A percentile compares a stretch with the other conserved stretches of the same genome.
Evolutionary conservation across 1,140 invertebrate species (phyloP).

Genomic region (Drosophila parvula): DNA sequence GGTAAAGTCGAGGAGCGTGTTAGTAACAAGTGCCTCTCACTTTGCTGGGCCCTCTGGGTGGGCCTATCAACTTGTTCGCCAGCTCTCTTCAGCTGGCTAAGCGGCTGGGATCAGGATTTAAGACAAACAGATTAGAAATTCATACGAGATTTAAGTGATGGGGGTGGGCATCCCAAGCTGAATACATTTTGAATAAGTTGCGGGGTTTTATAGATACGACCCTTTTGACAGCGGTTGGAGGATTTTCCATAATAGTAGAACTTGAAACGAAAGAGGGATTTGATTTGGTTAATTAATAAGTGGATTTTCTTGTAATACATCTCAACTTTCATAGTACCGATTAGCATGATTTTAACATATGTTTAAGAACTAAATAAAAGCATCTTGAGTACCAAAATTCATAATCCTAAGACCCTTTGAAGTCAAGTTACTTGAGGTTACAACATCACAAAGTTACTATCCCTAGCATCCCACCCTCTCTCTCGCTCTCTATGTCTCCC

Average conservation of each 20-base stretch:
- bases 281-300: neutral
- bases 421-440: conserved; percentile 22
- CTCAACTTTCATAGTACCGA: neutral
- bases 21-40: conserved; percentile 55
- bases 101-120: conserved; percentile 11
- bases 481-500: neutral
- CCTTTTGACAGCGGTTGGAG: neutral
- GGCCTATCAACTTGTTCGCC: conserved; percentile 30
- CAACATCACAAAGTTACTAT: neutral
- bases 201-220: neutral
- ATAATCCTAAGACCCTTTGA: neutral
- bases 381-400: neutral
- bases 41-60: conserved; percentile 34
- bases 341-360: neutral
- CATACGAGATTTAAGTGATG: conserved; percentile 31
- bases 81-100: conserved; percentile 13
- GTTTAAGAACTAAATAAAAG: neutral
- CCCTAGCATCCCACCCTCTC: neutral
- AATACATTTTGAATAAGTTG: conserved; percentile 38
- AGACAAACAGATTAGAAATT: conserved; percentile 55
- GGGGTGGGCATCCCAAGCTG: neutral
- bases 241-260: neutral
- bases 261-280: too few species aligned
- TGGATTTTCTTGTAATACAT: neutral
- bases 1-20: conserved; percentile 28